Conservation (phyloP, 2,797 vertebrate species). For the Liasis olivaceus region DNA sequence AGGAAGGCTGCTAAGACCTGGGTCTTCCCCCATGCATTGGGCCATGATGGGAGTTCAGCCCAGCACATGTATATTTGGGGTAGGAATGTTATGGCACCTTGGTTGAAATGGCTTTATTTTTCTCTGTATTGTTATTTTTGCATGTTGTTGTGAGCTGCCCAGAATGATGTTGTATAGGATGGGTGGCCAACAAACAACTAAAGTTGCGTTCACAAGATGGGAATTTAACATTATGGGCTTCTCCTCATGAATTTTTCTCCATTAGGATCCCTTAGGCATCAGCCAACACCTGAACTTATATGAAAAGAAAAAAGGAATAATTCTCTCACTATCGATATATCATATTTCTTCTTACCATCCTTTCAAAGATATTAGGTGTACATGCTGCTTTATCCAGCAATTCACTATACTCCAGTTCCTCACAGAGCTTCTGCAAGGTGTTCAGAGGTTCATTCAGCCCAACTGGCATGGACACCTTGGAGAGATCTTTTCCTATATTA, state of each 20-base stretch:
- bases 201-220: background rate
- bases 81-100: background rate
- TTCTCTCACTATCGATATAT: background rate
- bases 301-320: background rate
- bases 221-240: background rate
- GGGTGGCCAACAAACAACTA: background rate
- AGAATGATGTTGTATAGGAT: background rate
- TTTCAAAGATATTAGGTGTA: constrained; percentile 80
- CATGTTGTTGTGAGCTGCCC: background rate
- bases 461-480: constrained; percentile 97
- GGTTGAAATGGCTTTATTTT: background rate
- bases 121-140: background rate
- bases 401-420: constrained; percentile 97
- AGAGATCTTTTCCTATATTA: constrained; percentile 97
- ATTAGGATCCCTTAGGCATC: background rate
- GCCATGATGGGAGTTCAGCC: background rate
- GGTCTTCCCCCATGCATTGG: background rate
- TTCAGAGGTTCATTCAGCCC: constrained; percentile 94
- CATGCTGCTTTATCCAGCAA: constrained; percentile 86
- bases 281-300: background rate
- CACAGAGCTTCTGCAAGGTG: constrained; percentile 92
- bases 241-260: background rate
- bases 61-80: background rate
- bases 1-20: background rate
- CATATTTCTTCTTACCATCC: constrained; percentile 83